Evolutionary conservation across 2,113 vertebrate species (phyloP).

Genomic region (Lethenteron reissneri): DNA sequence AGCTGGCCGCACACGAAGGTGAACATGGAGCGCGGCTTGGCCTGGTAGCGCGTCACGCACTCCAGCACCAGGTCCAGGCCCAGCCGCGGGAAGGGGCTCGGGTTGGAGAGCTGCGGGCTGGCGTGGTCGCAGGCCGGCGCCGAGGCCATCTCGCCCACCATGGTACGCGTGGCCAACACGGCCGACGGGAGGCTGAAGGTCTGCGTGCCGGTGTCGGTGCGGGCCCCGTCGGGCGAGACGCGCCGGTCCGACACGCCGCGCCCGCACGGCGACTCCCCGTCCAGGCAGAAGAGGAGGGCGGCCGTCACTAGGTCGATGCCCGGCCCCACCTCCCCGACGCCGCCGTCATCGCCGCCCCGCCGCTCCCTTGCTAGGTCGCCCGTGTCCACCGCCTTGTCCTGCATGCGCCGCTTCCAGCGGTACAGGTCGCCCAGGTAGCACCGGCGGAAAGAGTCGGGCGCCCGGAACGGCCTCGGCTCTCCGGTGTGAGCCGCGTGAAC

Average conservation of each 20-base stretch:
- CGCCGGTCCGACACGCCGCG: conserved; percentile 71
- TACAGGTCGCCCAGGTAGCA: conserved; percentile 28
- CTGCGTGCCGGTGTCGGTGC: conserved; percentile 66
- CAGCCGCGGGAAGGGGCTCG: conserved; percentile 74
- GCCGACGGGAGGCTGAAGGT: conserved; percentile 85
- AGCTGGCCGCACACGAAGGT: conserved; percentile 88
- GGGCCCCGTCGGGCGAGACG: conserved; percentile 40
- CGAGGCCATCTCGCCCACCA: conserved; percentile 88
- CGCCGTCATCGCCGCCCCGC: neutral
- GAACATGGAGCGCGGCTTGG: conserved; percentile 92
- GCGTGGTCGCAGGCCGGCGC: conserved; percentile 88
- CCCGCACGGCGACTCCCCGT: conserved; percentile 64
- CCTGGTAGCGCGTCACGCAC: conserved; percentile 79
- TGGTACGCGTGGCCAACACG: conserved; percentile 72
- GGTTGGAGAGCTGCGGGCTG: conserved; percentile 71
- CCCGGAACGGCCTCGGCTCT: conserved; percentile 12
- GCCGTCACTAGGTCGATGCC: conserved; percentile 83
- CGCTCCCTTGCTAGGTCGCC: conserved; percentile 32
- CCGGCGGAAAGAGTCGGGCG: conserved; percentile 20
- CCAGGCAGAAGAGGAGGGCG: conserved; percentile 63
- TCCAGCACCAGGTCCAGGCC: conserved; percentile 69
- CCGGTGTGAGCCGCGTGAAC: no score
- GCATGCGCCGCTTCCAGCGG: conserved; percentile 33
- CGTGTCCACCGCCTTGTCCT: conserved; percentile 80
- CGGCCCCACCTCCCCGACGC: conserved; percentile 40